Conservation (phyloP, 2,888 invertebrate genomes). For the Aelia acuminata region DNA sequence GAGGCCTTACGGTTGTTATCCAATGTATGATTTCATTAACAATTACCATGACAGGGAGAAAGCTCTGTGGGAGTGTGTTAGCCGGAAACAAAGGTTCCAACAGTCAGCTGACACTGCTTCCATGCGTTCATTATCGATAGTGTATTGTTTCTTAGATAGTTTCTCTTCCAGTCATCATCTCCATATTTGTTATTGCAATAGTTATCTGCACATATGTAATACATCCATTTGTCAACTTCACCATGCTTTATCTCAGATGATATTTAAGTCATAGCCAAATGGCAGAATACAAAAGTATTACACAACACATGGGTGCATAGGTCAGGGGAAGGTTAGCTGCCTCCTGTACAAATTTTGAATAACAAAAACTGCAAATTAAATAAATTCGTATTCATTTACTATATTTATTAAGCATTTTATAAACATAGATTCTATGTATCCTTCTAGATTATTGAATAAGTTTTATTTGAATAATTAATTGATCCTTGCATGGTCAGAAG, state of each 20-base stretch:
- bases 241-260: not conserved
- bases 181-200: not conserved
- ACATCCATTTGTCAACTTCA: not conserved
- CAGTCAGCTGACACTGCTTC: not conserved
- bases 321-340: no score
- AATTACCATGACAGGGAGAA: not conserved
- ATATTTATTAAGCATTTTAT: no score
- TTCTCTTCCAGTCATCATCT: not conserved
- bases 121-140: not conserved
- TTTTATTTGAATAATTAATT: no score
- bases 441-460: no score
- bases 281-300: no score
- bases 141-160: slow-evolving; percentile 1
- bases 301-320: no score
- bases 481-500: no score
- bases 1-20: not conserved
- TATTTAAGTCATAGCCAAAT: not conserved
- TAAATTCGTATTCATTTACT: no score
- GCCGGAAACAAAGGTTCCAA: not conserved
- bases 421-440: no score
- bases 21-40: not conserved
- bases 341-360: no score
- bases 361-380: no score
- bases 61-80: not conserved
- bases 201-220: slow-evolving; percentile 2